A percentile compares a stretch with the other conserved stretches of the same genome.
Evolutionary conservation across 2,113 vertebrate species (phyloP).

Genomic region (Fukomys damarensis): DNA sequence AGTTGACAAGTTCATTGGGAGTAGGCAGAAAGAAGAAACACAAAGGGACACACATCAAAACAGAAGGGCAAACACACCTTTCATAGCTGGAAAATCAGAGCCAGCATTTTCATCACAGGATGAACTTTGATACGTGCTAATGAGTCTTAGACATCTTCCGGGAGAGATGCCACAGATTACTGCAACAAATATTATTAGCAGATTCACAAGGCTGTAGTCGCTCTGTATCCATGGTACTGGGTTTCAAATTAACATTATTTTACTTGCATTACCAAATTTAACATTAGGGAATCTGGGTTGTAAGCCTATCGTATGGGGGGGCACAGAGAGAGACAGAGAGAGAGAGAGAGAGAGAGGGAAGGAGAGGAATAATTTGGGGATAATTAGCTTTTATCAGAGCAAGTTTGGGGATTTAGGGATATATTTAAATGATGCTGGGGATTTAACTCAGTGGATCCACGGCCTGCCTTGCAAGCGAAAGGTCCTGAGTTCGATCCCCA

Average conservation of each 20-base stretch:
- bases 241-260: constrained; percentile 67
- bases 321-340: neutral
- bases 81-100: neutral
- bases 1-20: constrained; percentile 44
- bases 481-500: too few species aligned
- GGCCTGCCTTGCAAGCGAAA: too few species aligned
- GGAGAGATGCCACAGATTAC: constrained; percentile 7
- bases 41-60: constrained; percentile 47
- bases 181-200: constrained; percentile 55
- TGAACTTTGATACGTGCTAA: constrained; percentile 37
- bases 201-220: constrained; percentile 37
- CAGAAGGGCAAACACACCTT: constrained; percentile 26
- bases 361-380: constrained; percentile 11
- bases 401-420: neutral
- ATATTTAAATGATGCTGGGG: neutral
- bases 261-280: constrained; percentile 59
- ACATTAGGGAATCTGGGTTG: constrained; percentile 39
- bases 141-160: constrained; percentile 49
- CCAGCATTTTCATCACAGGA: constrained; percentile 48
- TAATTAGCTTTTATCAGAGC: constrained; percentile 29
- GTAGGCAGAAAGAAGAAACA: constrained; percentile 48
- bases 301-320: neutral
- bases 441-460: too few species aligned
- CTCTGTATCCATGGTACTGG: neutral
- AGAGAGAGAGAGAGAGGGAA: neutral